A percentile compares a stretch with the other conserved stretches of the same genome.
phyloP scores from a whole-genome alignment of 2,888 invertebrate genomes.

The Epinotia ramella region DNA sequence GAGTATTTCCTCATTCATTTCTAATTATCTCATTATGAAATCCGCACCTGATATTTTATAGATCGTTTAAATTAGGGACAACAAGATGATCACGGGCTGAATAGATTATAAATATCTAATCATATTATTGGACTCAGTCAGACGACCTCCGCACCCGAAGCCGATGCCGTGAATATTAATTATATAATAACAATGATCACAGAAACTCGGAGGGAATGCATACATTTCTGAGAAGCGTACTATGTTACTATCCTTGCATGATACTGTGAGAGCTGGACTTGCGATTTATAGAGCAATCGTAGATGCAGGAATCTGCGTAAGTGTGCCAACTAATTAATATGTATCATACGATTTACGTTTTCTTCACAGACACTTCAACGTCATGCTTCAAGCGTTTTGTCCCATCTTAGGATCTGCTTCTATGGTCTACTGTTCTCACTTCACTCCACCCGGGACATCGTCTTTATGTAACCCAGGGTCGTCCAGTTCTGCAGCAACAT shows the following conservation, averaged over 20 bases:
- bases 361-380: background rate
- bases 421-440: background rate
- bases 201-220: constrained; percentile 12
- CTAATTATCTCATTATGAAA: background rate
- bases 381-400: background rate
- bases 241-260: constrained; percentile 7
- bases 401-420: background rate
- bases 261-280: constrained; percentile 3
- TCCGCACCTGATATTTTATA: background rate
- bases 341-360: background rate
- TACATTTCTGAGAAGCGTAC: constrained; percentile 9
- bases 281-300: background rate
- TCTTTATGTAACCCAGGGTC: background rate
- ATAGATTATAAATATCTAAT: constrained; percentile 15
- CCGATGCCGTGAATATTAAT: constrained; percentile 40
- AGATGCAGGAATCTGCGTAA: background rate
- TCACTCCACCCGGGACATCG: background rate
- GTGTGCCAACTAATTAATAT: too few relatives aligned
- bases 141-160: constrained; percentile 27
- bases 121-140: constrained; percentile 27
- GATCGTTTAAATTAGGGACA: background rate
- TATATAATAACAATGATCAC: constrained; percentile 24
- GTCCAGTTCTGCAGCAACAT: background rate
- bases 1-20: background rate
- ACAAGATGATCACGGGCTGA: too few relatives aligned